A percentile compares a stretch with the other conserved stretches of the same genome.
phyloP scores from a whole-genome alignment of 2,797 vertebrate species.

The Platalea minor region DNA sequence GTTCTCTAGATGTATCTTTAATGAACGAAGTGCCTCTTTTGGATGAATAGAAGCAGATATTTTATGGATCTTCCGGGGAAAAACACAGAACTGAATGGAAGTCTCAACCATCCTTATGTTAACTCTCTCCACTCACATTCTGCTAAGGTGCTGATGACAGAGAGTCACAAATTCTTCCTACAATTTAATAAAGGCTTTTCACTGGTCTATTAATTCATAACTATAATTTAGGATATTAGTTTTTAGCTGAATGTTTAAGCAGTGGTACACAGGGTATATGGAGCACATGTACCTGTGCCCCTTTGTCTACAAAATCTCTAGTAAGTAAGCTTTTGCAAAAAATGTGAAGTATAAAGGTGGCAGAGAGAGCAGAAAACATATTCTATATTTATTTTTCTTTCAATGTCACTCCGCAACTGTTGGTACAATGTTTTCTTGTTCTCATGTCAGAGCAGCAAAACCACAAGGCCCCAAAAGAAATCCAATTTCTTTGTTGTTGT shows the following conservation, averaged over 20 bases:
- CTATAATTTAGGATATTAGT: neutral
- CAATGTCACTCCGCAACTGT: neutral
- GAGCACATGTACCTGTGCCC: fast-evolving
- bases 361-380: neutral
- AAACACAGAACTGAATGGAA: neutral
- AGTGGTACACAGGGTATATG: neutral
- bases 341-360: neutral
- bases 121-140: neutral
- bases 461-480: neutral
- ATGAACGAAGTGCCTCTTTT: neutral
- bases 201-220: neutral
- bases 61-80: neutral
- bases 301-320: neutral
- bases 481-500: neutral
- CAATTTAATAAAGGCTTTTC: neutral
- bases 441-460: neutral
- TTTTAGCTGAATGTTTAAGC: neutral
- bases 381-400: neutral
- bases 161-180: neutral
- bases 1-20: neutral
- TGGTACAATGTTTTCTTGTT: neutral
- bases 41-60: neutral
- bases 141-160: neutral
- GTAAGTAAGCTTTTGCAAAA: neutral
- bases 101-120: neutral